A percentile compares a stretch with the other conserved stretches of the same genome.
Conservation (phyloP, 2,797 vertebrate genomes). For the Picus viridis region DNA sequence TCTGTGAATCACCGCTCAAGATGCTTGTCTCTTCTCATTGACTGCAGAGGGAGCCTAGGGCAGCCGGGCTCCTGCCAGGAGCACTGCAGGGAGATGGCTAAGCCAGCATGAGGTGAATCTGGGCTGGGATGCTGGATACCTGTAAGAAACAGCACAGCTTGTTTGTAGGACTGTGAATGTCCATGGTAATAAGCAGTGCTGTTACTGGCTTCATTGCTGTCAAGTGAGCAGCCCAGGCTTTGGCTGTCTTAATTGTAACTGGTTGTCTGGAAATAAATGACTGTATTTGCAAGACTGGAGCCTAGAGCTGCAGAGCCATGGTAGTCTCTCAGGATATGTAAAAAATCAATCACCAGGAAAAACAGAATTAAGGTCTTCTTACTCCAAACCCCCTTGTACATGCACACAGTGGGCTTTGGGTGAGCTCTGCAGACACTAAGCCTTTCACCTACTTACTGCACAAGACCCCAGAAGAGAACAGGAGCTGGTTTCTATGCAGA, state of each 20-base stretch:
- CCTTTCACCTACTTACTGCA: background rate
- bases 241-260: background rate
- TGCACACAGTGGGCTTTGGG: rapidly evolving
- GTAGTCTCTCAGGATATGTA: background rate
- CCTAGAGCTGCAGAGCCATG: background rate
- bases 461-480: background rate
- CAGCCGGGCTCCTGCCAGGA: background rate
- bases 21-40: conserved; percentile 22
- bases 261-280: background rate
- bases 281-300: background rate
- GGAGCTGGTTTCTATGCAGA: background rate
- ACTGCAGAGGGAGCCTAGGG: conserved; percentile 22
- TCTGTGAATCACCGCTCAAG: conserved; percentile 52
- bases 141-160: background rate
- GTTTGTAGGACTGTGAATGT: background rate
- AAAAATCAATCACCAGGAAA: background rate
- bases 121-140: background rate
- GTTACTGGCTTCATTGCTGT: background rate
- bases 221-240: background rate
- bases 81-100: background rate
- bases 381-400: background rate
- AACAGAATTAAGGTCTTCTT: background rate
- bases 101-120: background rate
- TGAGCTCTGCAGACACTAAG: background rate
- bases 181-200: background rate